Conservation (phyloP, 2,888 invertebrate genomes). For the Thyatira batis region DNA sequence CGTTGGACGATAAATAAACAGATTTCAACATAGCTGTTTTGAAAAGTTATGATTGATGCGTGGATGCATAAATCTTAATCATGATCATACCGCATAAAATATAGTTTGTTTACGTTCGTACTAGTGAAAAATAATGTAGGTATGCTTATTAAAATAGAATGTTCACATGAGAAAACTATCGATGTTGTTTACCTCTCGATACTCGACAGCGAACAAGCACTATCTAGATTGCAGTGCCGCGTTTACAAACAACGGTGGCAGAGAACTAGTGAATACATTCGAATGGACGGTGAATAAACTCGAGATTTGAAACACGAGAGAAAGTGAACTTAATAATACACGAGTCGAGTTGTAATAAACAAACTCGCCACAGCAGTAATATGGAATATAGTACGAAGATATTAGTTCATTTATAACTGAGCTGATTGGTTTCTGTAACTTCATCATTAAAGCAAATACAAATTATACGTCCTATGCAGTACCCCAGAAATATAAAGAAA, state of each 20-base stretch:
- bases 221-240: slow-evolving; percentile 55
- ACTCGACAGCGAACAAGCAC: slow-evolving; percentile 41
- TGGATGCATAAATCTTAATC: not conserved
- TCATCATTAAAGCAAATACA: too few species aligned
- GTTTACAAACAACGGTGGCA: slow-evolving; percentile 69
- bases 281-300: slow-evolving; percentile 43
- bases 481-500: too few species aligned
- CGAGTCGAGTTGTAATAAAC: too few species aligned
- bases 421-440: too few species aligned
- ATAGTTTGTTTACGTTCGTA: slow-evolving; percentile 8
- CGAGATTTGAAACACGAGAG: slow-evolving; percentile 33
- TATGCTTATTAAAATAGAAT: slow-evolving; percentile 3
- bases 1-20: slow-evolving; percentile 14
- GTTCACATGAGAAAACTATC: not conserved
- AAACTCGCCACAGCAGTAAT: slow-evolving; percentile 5
- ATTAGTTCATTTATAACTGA: too few species aligned
- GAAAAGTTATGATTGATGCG: slow-evolving; percentile 21
- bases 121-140: slow-evolving; percentile 4
- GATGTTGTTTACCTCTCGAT: slow-evolving; percentile 28
- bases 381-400: not conserved
- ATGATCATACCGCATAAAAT: slow-evolving; percentile 5
- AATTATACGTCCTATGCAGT: too few species aligned
- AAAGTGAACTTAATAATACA: not conserved
- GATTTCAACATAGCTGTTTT: slow-evolving; percentile 21
- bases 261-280: slow-evolving; percentile 63